These are phyloP conservation scores for Torymus texanus DNA, from an alignment of 2,888 invertebrate species.

Conservation along the genomic window DNA sequence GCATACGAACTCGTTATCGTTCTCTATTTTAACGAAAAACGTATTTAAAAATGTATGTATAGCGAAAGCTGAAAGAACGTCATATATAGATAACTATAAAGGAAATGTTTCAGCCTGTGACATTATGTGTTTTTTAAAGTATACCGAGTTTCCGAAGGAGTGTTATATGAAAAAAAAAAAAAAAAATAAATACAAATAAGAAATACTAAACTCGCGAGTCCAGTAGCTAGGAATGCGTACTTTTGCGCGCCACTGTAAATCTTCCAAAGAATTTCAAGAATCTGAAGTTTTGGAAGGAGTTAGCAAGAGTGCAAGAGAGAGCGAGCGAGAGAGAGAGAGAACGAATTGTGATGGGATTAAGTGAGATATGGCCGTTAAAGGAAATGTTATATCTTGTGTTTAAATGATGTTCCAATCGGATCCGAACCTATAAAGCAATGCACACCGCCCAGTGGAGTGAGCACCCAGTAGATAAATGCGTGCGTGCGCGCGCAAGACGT, in stretches of 20 bases:
- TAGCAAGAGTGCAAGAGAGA: too few species aligned
- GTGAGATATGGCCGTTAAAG: background rate
- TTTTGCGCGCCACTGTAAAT: slow-evolving; percentile 35
- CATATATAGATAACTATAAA: slow-evolving; percentile 14
- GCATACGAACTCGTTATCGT: slow-evolving; percentile 23
- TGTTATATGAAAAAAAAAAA: slow-evolving; percentile 9
- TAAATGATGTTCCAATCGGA: slow-evolving; percentile 27
- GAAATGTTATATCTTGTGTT: slow-evolving; percentile 24
- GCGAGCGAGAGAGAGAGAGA: background rate
- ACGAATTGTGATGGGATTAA: background rate
- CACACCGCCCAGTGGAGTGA: slow-evolving; percentile 49
- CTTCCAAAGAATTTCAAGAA: slow-evolving; percentile 8
- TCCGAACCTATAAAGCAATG: slow-evolving; percentile 46
- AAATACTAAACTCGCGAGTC: slow-evolving; percentile 25
- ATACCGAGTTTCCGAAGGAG: slow-evolving; percentile 17
- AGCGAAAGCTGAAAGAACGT: slow-evolving; percentile 3
- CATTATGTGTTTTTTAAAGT: slow-evolving; percentile 44
- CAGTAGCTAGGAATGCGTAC: slow-evolving; percentile 31
- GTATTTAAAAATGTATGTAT: slow-evolving; percentile 22
- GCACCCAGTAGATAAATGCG: slow-evolving; percentile 9
- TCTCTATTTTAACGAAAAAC: slow-evolving; percentile 17
- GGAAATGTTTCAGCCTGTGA: slow-evolving; percentile 13
- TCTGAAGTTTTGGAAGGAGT: too few species aligned
- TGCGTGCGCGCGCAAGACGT: too few species aligned
- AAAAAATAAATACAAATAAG: background rate